Conservation (phyloP, 2,888 invertebrate genomes). For the Eupithecia centaureata region DNA sequence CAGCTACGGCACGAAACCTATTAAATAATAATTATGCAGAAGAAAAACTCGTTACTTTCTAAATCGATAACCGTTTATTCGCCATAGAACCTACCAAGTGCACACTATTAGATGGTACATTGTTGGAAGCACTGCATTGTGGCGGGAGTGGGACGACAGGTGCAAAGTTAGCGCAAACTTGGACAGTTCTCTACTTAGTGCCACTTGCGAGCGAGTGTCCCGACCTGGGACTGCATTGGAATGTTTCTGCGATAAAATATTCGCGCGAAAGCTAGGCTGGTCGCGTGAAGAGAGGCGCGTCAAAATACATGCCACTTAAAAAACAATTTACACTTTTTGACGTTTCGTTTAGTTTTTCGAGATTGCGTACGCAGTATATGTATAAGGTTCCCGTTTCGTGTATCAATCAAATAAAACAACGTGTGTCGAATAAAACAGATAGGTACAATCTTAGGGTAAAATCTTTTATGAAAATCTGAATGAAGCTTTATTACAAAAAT, state of each 20-base stretch:
- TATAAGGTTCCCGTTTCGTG: no score
- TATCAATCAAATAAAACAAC: no score
- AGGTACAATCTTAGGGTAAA: no score
- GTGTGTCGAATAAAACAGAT: no score
- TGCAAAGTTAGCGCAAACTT: slow-evolving; percentile 7
- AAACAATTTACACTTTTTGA: not conserved
- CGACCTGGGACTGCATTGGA: not conserved
- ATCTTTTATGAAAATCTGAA: no score
- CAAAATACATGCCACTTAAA: no score
- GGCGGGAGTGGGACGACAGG: slow-evolving; percentile 3
- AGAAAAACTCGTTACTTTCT: not conserved
- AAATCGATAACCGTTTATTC: not conserved
- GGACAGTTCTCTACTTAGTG: slow-evolving; percentile 1
- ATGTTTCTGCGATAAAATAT: not conserved
- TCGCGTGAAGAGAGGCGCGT: no score
- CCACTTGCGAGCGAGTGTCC: not conserved
- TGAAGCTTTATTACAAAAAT: no score
- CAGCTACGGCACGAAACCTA: no score
- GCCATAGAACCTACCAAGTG: not conserved
- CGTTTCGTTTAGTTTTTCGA: not conserved
- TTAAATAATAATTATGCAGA: no score
- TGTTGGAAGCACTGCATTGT: not conserved
- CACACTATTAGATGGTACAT: not conserved
- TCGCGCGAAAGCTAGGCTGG: not conserved
- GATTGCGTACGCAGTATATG: not conserved